phyloP scores from a whole-genome alignment of 2,888 invertebrate species.

The Apodemia mormo region DNA sequence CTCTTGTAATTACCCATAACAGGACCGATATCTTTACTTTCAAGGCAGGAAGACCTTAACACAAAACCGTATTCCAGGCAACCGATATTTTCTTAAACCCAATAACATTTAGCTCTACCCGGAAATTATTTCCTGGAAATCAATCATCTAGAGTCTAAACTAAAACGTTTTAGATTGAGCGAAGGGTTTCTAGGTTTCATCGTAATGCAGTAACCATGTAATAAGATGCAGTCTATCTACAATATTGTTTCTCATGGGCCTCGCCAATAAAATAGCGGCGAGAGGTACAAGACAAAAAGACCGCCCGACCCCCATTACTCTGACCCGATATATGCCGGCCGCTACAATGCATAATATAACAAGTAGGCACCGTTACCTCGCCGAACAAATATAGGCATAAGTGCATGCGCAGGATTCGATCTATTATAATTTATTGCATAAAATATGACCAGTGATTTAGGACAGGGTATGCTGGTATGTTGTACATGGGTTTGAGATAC shows the following conservation, averaged over 20 bases:
- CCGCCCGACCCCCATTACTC: conserved; percentile 34
- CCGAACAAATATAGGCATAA: conserved; percentile 41
- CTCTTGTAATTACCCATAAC: too few species aligned
- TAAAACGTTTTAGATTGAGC: conserved; percentile 28
- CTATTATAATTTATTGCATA: conserved; percentile 41
- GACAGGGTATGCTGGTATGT: conserved; percentile 17
- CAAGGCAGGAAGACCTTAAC: too few species aligned
- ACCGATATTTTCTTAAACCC: too few species aligned
- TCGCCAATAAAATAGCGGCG: conserved; percentile 25
- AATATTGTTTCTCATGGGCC: conserved; percentile 20
- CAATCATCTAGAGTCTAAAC: neutral
- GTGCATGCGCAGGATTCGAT: conserved; percentile 36
- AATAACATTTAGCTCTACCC: too few species aligned
- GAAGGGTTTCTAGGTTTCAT: conserved; percentile 38
- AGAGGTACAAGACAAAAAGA: conserved; percentile 31
- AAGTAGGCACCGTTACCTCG: conserved; percentile 40
- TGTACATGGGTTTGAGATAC: neutral
- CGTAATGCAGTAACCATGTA: conserved; percentile 23
- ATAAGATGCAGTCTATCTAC: neutral
- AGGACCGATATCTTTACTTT: too few species aligned
- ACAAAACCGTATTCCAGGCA: too few species aligned
- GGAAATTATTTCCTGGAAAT: too few species aligned
- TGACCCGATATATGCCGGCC: conserved; percentile 34
- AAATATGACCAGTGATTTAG: conserved; percentile 9
- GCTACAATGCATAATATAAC: conserved; percentile 41